Evolutionary conservation across 2,888 invertebrate species (phyloP).

Genomic region (Spatulosminthurus flaviceps): DNA sequence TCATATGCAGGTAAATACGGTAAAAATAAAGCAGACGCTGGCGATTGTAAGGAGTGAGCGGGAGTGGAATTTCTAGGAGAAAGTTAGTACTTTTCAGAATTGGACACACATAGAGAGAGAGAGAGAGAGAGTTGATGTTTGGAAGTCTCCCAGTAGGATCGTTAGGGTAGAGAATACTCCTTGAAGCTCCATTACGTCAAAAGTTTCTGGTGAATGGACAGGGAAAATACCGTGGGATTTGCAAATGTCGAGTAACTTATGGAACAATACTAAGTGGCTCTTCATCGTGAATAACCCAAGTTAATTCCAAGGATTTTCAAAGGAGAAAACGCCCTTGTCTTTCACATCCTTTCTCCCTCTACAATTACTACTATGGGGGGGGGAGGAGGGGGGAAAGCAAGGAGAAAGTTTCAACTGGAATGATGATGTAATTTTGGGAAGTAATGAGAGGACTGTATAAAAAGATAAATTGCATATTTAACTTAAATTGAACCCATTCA

Average conservation of each 20-base stretch:
- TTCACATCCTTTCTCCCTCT: background rate
- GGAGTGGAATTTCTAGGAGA: background rate
- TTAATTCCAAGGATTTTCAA: background rate
- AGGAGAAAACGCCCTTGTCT: background rate
- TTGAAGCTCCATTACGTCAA: conserved; percentile 18
- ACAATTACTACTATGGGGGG: background rate
- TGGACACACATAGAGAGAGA: background rate
- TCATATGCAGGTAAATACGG: no score
- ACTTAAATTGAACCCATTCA: conserved; percentile 14
- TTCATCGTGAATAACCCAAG: background rate
- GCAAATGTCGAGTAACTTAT: conserved; percentile 9
- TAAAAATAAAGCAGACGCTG: no score
- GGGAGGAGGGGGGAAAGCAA: background rate
- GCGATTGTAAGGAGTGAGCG: no score
- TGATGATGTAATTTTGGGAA: background rate
- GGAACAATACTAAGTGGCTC: conserved; percentile 8
- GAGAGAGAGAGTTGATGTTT: background rate
- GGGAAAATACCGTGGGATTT: background rate
- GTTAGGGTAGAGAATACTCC: background rate
- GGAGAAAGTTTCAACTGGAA: no score
- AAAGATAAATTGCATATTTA: background rate
- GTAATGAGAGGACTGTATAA: background rate
- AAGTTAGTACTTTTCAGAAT: conserved; percentile 1
- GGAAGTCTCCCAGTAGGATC: background rate
- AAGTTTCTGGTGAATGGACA: conserved; percentile 18